Evolutionary conservation across 2,113 vertebrate genomes (phyloP), one percentile per base, ranked within the genome.

Genomic region (Scatophagus argus): DNA sequence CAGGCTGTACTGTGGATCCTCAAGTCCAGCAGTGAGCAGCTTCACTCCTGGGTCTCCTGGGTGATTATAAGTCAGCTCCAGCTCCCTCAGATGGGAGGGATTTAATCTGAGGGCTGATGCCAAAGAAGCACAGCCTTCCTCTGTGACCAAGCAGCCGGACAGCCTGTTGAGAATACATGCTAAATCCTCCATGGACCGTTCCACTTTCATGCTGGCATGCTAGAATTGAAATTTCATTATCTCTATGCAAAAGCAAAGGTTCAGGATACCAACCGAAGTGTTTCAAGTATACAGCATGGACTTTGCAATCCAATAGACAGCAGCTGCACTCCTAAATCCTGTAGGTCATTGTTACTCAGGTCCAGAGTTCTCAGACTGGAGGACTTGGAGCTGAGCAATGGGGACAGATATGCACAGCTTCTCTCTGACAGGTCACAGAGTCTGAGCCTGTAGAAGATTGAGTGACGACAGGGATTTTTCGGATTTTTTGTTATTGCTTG

Each of bases 91-190:
- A 38, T 51, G 58, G 17, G 17, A 51, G 16, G 32, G 56, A 43
- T 49, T 29, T 4, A 0, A 6, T 1, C 23, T 51, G 32, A 73
- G 44, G 51, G 70, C 56, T 13, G 56, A 39, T 4, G 47, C 60
- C 60, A 74, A 43, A 46, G 60, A 44, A 6, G 21, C 13, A 25
- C 49, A 74, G 4, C 70, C 70, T 14, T 25, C 49, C 38, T 5
- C 49, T 74, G 47, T 74, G 47, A 74, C 6, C 47, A 32, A 3
- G 17, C 72, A 75, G 2, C 49, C 61, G 21, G 72, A 75, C 49
- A 75, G 12, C 38, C 72, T 75, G 31, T 3, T 16, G 9, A 56
- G 23, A 54, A 23, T 12, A 21, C 65, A 65, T 46, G 43, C 6
- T 34, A 21, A 43, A 38, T 51, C 14, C 17, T 63, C 46, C 32